phyloP scores from a whole-genome alignment of 2,797 vertebrate species.

The Loris lydekkerianus region DNA sequence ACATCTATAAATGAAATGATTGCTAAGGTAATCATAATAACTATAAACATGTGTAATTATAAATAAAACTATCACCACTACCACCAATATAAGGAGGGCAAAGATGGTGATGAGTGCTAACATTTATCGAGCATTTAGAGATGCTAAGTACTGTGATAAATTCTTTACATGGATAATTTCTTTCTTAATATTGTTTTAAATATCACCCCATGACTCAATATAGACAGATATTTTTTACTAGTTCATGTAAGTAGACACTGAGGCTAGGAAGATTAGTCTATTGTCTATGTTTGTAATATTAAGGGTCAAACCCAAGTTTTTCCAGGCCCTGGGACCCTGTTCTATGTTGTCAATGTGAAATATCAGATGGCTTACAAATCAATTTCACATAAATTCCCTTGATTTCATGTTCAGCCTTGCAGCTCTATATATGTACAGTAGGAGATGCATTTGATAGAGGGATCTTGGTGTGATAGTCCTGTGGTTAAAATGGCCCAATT shows the following conservation, averaged over 20 bases:
- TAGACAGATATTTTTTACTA: background rate
- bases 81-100: background rate
- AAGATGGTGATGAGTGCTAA: background rate
- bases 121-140: background rate
- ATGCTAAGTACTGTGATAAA: background rate
- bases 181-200: background rate
- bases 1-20: constrained; percentile 59
- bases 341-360: background rate
- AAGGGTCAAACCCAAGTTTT: constrained; percentile 2
- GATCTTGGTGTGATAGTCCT: background rate
- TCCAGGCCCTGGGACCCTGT: background rate
- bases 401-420: background rate
- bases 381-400: background rate
- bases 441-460: background rate
- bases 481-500: background rate
- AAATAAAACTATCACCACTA: background rate
- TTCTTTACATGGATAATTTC: background rate
- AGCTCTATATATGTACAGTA: background rate
- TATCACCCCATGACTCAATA: background rate
- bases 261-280: background rate
- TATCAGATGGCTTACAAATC: background rate
- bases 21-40: constrained; percentile 49
- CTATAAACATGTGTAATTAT: background rate
- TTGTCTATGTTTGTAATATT: background rate
- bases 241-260: background rate